Base-by-base conservation (phyloP, 1,140 invertebrate genomes). In the Araneus ventricosus region DNA sequence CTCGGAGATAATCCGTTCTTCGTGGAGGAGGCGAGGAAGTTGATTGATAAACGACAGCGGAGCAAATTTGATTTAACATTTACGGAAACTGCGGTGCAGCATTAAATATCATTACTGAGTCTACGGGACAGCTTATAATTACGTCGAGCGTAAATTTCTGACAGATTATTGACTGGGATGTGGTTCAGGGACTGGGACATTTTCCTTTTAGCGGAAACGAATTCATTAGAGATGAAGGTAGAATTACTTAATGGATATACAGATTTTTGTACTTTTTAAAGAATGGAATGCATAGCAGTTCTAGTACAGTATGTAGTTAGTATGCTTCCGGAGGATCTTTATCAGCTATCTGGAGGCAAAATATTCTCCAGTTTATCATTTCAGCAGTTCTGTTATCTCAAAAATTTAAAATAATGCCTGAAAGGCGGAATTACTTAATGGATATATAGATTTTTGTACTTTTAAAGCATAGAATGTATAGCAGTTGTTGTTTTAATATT, bases 41-140 rank as follows among this genome's bases (percentile, higher is more conserved):
- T 27, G 82, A 85, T 85, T 45, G 39, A 85, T 85, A 85, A 85
- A 85, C 82, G 82, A 39, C 45, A 57, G 82, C 39, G 82, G 27
- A 17, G 82, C 45, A 85, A 85, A 85, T 85, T 85, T 85, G 82
- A 85, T 85, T 85, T 85, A 52, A 85, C 82, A 85, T 85, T 85
- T 85, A 85, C 82, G 82, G 82, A 57, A 85, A 85, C 82, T 85
- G 79, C 45, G 27, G n/a, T 57, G 6, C 82, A 24, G 30, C 45
- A n/a, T 85, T 85, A 52, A 85, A 85, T 85, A 85, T 85, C 82
- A 57, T 85, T 57, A 57, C 24, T n/a, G 41, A 30, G 24, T 14
- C 24, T 57, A 30, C 27, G 34, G 39, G 82, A 85, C 82, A 85
- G 82, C 14, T 57, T 57, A 85, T 85, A 85, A 85, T 85, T 45